phyloP scores from a whole-genome alignment of 1,140 invertebrate genomes.

The Drosophila pachea region DNA sequence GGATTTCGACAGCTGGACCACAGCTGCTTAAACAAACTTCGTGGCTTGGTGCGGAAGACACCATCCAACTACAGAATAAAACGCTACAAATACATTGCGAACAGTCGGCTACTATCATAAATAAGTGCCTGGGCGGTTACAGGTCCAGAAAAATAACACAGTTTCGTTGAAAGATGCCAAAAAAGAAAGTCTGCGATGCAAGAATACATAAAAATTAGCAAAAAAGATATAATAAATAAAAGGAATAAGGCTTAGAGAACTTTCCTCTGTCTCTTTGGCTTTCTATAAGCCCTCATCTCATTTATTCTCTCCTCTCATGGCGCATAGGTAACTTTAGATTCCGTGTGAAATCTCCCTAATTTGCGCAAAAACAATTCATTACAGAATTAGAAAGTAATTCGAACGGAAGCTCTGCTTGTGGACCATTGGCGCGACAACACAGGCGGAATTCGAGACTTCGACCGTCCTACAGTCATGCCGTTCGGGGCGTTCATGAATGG shows the following conservation, averaged over 20 bases:
- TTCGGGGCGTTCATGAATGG: neutral
- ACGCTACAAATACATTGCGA: conserved; percentile 67
- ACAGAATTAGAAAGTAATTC: conserved; percentile 76
- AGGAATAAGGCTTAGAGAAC: conserved; percentile 58
- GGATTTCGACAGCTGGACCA: conserved; percentile 76
- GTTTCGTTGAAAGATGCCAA: conserved; percentile 57
- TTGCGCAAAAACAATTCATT: conserved; percentile 74
- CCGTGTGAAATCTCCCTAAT: conserved; percentile 64
- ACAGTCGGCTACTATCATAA: conserved; percentile 47
- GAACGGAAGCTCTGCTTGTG: conserved; percentile 74
- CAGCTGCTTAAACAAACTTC: conserved; percentile 76
- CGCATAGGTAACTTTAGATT: conserved; percentile 70
- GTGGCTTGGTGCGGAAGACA: conserved; percentile 48
- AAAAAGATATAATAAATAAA: conserved; percentile 42
- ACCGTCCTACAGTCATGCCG: neutral
- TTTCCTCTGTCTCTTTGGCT: conserved; percentile 28
- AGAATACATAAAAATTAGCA: conserved; percentile 14
- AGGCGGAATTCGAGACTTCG: conserved; percentile 16
- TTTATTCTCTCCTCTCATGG: conserved; percentile 19
- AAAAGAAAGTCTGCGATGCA: conserved; percentile 13
- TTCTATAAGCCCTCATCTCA: too few species aligned
- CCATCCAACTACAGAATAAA: conserved; percentile 42
- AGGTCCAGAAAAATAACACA: conserved; percentile 29
- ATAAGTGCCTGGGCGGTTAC: conserved; percentile 49
- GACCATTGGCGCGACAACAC: conserved; percentile 27